Evolutionary conservation across 1,140 invertebrate species (phyloP), one percentile per base, ranked within the genome.

Genomic region (Brachionus rotundiformis): DNA sequence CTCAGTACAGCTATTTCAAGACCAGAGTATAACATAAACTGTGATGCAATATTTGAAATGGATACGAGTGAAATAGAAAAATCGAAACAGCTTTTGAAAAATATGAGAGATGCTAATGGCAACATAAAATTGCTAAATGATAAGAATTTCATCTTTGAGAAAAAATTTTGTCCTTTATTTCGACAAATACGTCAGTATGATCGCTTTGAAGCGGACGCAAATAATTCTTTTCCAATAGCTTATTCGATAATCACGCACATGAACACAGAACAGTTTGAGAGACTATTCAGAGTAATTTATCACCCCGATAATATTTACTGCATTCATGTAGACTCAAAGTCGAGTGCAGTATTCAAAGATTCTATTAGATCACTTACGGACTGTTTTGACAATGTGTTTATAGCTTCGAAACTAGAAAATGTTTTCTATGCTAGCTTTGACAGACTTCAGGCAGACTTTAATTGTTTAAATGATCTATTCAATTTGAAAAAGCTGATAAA

Each of bases 361-460:
- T 73, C 61, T 4, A 39, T 83, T 8, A 33, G 10, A 19, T 49
- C 65, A 0, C 63, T 84, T 8, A 73, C 73, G 7, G 19, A 76
- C 33, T 86, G 85, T 82, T 83, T 86, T 44, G 68, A 82, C 23
- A 86, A 86, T 81, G 85, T 84, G 1, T 85, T 85, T 47, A 33
- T 87, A 13, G 83, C 80, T 3, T 82, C 83, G 0, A 84, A 82
- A 73, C 36, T 61, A 16, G 85, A 84, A 33, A 82, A 83, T 47
- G 82, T 87, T n/a, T 73, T 84, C n/a, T 85, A 84, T 33, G 83
- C 82, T 3, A 71, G 82, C 82, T 84, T 82, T 73, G 80, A 82
- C 5, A 54, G 84, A 59, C 68, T 85, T 11, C 63, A 83, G 27
- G 85, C 85, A 1, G 85, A 86, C 61, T 54, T 86, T 1, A 85